Evolutionary conservation across 2,113 vertebrate species (phyloP).

Genomic region (Tylochromis polylepis): DNA sequence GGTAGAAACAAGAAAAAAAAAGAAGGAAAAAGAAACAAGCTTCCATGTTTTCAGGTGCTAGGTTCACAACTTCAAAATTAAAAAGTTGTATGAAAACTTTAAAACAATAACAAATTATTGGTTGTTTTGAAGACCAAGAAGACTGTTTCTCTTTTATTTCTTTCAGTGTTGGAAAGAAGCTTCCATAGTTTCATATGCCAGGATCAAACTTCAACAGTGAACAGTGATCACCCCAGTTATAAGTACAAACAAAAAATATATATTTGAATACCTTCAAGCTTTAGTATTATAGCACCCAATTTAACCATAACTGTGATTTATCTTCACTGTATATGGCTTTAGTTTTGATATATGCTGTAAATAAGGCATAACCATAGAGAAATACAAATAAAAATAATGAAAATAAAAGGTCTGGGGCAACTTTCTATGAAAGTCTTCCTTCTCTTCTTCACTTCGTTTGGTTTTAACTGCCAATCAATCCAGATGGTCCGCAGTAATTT

Average conservation of each 20-base stretch:
- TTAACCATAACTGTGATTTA: neutral
- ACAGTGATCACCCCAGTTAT: too few species aligned
- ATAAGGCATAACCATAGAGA: neutral
- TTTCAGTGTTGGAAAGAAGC: too few species aligned
- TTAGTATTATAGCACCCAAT: neutral
- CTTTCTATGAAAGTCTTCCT: neutral
- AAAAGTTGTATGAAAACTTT: too few species aligned
- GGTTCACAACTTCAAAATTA: too few species aligned
- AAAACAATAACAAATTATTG: too few species aligned
- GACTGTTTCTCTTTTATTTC: too few species aligned
- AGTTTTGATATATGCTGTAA: neutral
- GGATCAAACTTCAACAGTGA: too few species aligned
- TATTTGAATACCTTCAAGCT: too few species aligned
- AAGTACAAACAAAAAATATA: too few species aligned
- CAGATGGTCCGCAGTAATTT: neutral
- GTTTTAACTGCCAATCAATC: neutral
- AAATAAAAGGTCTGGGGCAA: neutral
- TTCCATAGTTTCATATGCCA: too few species aligned
- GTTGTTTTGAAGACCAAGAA: too few species aligned
- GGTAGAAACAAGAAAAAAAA: neutral
- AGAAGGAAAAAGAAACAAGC: neutral
- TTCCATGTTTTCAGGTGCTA: neutral
- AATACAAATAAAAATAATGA: neutral
- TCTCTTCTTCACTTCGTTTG: neutral
- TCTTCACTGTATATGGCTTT: neutral